Evolutionary conservation across 1,140 invertebrate species (phyloP), one percentile per base, ranked within the genome.

Genomic region (Conus betulinus): DNA sequence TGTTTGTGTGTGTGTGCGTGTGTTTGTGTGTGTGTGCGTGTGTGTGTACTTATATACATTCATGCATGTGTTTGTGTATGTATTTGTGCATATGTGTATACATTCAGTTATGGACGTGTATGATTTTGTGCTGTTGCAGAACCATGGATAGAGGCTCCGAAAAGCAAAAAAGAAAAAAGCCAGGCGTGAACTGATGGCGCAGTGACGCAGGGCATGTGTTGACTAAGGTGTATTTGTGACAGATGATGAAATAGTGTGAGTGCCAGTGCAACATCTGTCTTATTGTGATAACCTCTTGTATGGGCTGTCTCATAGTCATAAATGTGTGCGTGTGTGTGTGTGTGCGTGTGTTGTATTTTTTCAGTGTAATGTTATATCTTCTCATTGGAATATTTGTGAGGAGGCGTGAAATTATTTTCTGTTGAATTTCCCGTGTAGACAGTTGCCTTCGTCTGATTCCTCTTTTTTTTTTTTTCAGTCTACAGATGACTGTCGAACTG

Each of bases 111-210:
- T 39, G 39, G 39, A 39, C 39, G 39, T 39, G 39, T 39, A 39
- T 39, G 39, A 39, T 39, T 39, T 39, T 39, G 39, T 89, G 15
- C 86, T 89, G n/a, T 89, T 89, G 55, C 89, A 93, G 93, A 93
- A 60, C 91, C 91, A 20, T 94, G 93, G 93, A 87, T 87, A 85
- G 93, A 94, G 88, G 93, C 92, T 87, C 93, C 93, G 71, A 93
- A 93, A 86, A 93, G 91, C 83, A 94, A 93, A 85, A 85, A 94
- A 94, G 90, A 94, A 94, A 89, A 93, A 92, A 88, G 90, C 93
- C 13, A 90, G 93, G 79, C 83, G 93, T 88, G 93, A 93, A 94
- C 87, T 94, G 85, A 63, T 60, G 15, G 53, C 17, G n/a, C 3
- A 6, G 25, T 15, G 20, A 53, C 51, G 57, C 8, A 1, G 57